A percentile compares a stretch with the other conserved stretches of the same genome.
These are phyloP conservation scores for Potamarius usumacintae DNA, from an alignment of 2,113 vertebrate species.

Conservation along the genomic window DNA sequence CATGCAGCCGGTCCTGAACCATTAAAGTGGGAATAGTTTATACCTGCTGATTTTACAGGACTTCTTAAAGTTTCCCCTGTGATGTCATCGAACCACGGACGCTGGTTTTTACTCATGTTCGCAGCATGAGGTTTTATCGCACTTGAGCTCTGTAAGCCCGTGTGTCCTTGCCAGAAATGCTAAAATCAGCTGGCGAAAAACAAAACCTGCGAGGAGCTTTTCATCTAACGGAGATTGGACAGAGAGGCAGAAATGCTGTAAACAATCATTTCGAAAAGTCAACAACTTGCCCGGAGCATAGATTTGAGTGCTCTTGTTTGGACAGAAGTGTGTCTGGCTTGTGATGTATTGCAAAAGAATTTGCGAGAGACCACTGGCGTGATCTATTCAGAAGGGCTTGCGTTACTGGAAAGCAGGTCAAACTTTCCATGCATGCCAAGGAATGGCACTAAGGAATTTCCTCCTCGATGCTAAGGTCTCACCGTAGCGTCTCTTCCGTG, in stretches of 20 bases:
- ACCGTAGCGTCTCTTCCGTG: not conserved
- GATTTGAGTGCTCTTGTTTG: not conserved
- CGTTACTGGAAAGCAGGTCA: constrained; percentile 32
- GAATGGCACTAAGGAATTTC: constrained; percentile 43
- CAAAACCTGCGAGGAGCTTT: not conserved
- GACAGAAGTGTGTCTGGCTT: not conserved
- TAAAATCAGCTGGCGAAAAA: constrained; percentile 21
- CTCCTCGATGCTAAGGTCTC: constrained; percentile 26
- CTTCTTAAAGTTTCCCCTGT: constrained; percentile 32
- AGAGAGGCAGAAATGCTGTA: not conserved
- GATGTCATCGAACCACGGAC: constrained; percentile 27
- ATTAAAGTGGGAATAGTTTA: constrained; percentile 43
- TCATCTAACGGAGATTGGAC: no score
- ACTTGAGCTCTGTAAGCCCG: constrained; percentile 13
- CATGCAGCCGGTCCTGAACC: constrained; percentile 22
- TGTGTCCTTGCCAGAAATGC: constrained; percentile 37
- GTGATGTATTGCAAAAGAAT: not conserved
- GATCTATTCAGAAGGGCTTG: not conserved
- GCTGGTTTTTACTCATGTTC: constrained; percentile 12
- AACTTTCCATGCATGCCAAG: constrained; percentile 38
- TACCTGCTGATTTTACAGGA: constrained; percentile 46
- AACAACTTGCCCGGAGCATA: not conserved
- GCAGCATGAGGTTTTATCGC: constrained; percentile 35
- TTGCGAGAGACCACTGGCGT: not conserved
- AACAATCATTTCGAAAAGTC: constrained; percentile 1